Evolutionary conservation across 2,888 invertebrate genomes (phyloP), one percentile per base, ranked within the genome.

Genomic region (Neoascia interrupta): DNA sequence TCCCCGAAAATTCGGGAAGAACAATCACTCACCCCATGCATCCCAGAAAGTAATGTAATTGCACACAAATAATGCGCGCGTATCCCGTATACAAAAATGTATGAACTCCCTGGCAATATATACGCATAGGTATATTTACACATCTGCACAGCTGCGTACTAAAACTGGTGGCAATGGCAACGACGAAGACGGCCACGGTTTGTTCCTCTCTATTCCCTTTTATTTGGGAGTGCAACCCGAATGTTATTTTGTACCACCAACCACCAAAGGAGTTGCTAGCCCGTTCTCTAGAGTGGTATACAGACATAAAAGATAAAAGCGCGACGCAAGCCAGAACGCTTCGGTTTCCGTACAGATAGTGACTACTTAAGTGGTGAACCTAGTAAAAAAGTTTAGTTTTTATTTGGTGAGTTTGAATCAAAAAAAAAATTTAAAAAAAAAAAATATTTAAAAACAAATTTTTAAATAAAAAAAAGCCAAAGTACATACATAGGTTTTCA

Each of bases 251-350:
- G 6, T 28, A 51, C 75, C 51, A 34, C 58, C n/a, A n/a, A n/a
- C n/a, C n/a, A n/a, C n/a, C n/a, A 21, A 75, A 47, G 60, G 60
- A 60, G 53, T 72, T 56, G 53, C 39, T 70, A 51, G 21, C 15
- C 23, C 15, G 36, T 79, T 73, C 79, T 79, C 72, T 39, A 79
- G 66, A 79, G 54, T 64, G 56, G 54, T 60, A 56, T 63, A 60
- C 54, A 68, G 60, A 43, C 79, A 79, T 66, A 79, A 61, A 66
- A 79, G 68, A 51, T 61, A 73, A 73, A 72, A 68, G 68, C 79
- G 79, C 79, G 68, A 68, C 66, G 66, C 68, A 43, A 26, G 54
- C 2, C 49, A 51, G 66, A 73, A 79, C 79, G 56, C 61, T 66
- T 73, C 66, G 61, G 72, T 61, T 79, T 73, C 61, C 36, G 28